These are phyloP conservation scores for Apodemia duryi DNA, from an alignment of 2,888 invertebrate species.

Conservation along the genomic window DNA sequence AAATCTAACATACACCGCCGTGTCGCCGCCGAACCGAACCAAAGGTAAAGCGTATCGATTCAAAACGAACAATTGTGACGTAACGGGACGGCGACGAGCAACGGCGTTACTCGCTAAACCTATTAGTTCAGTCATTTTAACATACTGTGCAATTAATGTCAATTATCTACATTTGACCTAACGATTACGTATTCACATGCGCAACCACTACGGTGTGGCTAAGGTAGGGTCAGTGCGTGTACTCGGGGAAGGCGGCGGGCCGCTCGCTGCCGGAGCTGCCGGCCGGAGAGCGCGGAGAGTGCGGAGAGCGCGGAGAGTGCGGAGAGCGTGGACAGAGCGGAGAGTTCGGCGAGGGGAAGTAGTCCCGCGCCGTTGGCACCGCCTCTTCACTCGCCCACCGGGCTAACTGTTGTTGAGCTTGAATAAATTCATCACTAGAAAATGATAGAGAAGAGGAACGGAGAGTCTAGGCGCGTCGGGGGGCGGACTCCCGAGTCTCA, in stretches of 20 bases:
- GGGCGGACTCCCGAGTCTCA: conserved; percentile 37
- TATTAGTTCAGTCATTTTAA: conserved; percentile 70
- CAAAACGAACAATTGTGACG: conserved; percentile 60
- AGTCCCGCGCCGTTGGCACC: conserved; percentile 80
- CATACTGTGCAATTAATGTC: conserved; percentile 55
- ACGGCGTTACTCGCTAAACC: conserved; percentile 53
- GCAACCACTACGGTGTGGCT: conserved; percentile 70
- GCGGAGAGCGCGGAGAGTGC: conserved; percentile 33
- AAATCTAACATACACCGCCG: conserved; percentile 53
- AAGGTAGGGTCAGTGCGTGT: conserved; percentile 46
- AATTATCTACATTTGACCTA: conserved; percentile 63
- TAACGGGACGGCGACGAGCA: conserved; percentile 46
- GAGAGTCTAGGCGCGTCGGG: conserved; percentile 73
- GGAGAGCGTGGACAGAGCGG: conserved; percentile 39
- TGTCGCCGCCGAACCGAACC: conserved; percentile 53
- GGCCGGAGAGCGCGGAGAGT: conserved; percentile 30
- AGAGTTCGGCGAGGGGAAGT: conserved; percentile 60
- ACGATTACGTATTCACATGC: conserved; percentile 61
- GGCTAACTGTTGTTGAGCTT: conserved; percentile 97
- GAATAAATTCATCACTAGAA: conserved; percentile 98
- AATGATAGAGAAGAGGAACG: conserved; percentile 90
- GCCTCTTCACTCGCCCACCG: conserved; percentile 96
- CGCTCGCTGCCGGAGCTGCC: conserved; percentile 65
- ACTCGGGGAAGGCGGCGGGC: conserved; percentile 61
- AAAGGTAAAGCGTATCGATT: conserved; percentile 73